Base-by-base conservation (phyloP, 2,113 vertebrate species). In the Malurus elegans region DNA sequence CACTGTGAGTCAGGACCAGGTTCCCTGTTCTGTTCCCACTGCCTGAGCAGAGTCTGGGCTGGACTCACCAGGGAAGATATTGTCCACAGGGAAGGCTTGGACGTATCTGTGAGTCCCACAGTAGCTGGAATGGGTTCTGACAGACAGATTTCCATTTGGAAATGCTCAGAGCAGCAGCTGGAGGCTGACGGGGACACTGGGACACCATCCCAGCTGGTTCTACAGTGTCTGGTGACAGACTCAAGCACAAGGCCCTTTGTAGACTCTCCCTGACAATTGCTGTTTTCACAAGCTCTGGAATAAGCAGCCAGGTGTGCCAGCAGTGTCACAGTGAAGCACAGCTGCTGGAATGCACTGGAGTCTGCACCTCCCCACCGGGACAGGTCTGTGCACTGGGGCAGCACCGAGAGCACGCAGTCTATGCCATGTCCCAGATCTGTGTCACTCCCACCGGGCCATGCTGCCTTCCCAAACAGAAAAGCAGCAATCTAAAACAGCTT, bases 151-250 rank as follows among this genome's bases (percentile, higher is more conserved):
- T 45, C 62, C 4, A 5, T 6, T 3, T 36, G 71, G 72, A n/a
- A 62, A 67, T 4, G 67, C 21, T 28, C 57, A n/a, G 15, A 79
- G 47, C 38, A 72, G 79, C 48, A 34, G 44, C n/a, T 67, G 79
- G 66, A 38, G 61, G 53, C 57, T 51, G 26, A 6, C 7, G 6
- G 62, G 67, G 45, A 48, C 45, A 18, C 23, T 4, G 45, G 70
- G 31, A 48, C 10, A 3, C 23, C 79, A 28, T 29, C 50, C 81
- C 87, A 50, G 9, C 34, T 32, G 66, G 13, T 31, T 60, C 48
- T 16, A 1, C 34, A 9, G 28, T 1, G 4, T 7, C 48, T 26
- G 44, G 53, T 34, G 84, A 34, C 0, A 0, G 31, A 10, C 50
- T 23, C 16, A 20, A 29, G 72, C 62, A 26, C 45, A 28, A 36